Percentiles rank a stretch among this genome's conserved stretches.
These are phyloP conservation scores for Babylonia areolata DNA, from an alignment of 1,140 invertebrate genomes.

Conservation along the genomic window DNA sequence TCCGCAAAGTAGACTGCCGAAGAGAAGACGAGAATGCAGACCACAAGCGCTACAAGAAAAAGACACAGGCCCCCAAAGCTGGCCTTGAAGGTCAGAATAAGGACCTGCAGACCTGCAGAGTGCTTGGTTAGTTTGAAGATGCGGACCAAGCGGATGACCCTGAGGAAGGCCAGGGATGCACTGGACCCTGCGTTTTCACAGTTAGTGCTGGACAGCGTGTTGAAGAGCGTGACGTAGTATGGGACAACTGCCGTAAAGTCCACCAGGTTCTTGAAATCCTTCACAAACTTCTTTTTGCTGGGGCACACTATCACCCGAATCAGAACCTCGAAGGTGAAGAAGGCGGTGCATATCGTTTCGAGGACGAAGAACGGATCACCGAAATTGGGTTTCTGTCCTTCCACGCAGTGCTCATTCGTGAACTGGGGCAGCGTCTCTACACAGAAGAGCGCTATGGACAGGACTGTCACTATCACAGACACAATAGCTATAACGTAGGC, in stretches of 20 bases:
- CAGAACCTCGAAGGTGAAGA: slow-evolving; percentile 78
- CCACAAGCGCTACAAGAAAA: slow-evolving; percentile 73
- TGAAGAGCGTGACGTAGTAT: slow-evolving; percentile 77
- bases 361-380: slow-evolving; percentile 72
- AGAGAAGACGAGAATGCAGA: slow-evolving; percentile 75
- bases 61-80: slow-evolving; percentile 73
- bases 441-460: slow-evolving; percentile 75
- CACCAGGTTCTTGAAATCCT: slow-evolving; percentile 78
- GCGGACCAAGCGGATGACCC: slow-evolving; percentile 73
- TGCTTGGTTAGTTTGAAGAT: slow-evolving; percentile 77
- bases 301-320: slow-evolving; percentile 75
- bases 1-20: slow-evolving; percentile 76
- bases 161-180: slow-evolving; percentile 72
- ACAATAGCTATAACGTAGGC: slow-evolving; percentile 74
- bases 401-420: slow-evolving; percentile 58
- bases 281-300: slow-evolving; percentile 75
- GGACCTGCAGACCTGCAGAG: slow-evolving; percentile 77
- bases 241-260: slow-evolving; percentile 78
- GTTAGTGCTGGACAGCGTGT: slow-evolving; percentile 70
- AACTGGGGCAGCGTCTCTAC: slow-evolving; percentile 72
- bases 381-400: slow-evolving; percentile 62
- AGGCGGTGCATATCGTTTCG: slow-evolving; percentile 76
- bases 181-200: slow-evolving; percentile 74
- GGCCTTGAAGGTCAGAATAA: slow-evolving; percentile 77
- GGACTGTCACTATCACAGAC: slow-evolving; percentile 72